These are phyloP conservation scores for Lasioglossum zephyrum DNA, from an alignment of 2,888 invertebrate species.

Conservation along the genomic window DNA sequence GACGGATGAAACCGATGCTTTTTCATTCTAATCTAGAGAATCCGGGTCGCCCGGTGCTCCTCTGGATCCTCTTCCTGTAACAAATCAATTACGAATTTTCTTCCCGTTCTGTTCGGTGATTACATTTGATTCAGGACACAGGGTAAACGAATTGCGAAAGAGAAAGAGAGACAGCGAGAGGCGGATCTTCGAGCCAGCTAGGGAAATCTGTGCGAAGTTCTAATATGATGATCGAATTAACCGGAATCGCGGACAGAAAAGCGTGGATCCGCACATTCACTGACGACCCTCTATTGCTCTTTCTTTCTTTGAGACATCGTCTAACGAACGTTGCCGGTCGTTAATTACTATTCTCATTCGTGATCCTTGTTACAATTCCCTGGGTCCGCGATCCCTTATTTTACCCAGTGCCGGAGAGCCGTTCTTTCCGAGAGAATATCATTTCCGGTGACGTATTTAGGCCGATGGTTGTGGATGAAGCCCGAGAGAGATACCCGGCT, in stretches of 20 bases:
- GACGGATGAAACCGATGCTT: not conserved
- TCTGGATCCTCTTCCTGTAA: not conserved
- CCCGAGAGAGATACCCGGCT: not conserved
- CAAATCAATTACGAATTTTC: slow-evolving; percentile 20
- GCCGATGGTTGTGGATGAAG: slow-evolving; percentile 14
- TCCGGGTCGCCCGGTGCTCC: not conserved
- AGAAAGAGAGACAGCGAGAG: not conserved
- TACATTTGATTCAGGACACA: not conserved
- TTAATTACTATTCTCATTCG: slow-evolving; percentile 73
- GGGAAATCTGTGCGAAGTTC: slow-evolving; percentile 31
- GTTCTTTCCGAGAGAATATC: slow-evolving; percentile 32
- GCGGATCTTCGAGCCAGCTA: not conserved
- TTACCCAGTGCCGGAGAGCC: not conserved
- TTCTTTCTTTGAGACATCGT: slow-evolving; percentile 59
- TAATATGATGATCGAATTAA: slow-evolving; percentile 75
- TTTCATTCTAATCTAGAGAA: not conserved
- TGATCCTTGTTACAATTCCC: slow-evolving; percentile 28
- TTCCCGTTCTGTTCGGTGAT: slow-evolving; percentile 12
- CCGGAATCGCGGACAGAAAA: slow-evolving; percentile 65
- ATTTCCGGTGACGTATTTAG: slow-evolving; percentile 29
- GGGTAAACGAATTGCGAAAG: slow-evolving; percentile 22
- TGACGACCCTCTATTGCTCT: not conserved
- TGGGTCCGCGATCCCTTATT: slow-evolving; percentile 2
- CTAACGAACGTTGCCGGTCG: slow-evolving; percentile 74
- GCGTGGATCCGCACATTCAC: not conserved